Evolutionary conservation across 92 coral and sea anemone genomes (phyloP).

Genomic region (Palythoa heliodiscus): DNA sequence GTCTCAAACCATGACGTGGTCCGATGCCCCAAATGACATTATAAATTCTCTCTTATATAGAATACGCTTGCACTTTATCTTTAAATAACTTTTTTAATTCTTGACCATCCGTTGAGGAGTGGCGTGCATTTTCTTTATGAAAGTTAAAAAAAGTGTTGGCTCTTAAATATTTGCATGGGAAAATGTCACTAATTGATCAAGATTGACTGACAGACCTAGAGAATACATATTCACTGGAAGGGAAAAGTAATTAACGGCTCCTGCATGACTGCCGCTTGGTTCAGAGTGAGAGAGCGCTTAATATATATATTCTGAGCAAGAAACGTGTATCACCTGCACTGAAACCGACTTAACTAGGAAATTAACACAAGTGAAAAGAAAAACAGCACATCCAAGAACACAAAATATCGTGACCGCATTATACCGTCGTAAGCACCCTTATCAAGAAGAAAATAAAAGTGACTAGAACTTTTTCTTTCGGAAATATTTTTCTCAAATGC

Average conservation of each 20-base stretch:
- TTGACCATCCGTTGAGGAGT: slow-evolving; percentile 12
- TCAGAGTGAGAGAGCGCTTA: neutral
- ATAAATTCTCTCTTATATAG: neutral
- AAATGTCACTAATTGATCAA: slow-evolving; percentile 20
- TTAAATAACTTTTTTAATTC: neutral
- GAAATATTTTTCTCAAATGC: neutral
- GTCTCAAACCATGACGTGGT: neutral
- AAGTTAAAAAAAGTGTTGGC: neutral
- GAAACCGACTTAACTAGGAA: too few species aligned
- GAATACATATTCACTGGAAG: slow-evolving; percentile 4
- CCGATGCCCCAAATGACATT: too few species aligned
- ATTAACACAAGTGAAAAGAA: too few species aligned
- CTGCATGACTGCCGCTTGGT: neutral
- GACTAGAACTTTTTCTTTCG: neutral
- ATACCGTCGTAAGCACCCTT: too few species aligned
- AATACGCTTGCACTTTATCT: neutral
- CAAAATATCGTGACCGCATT: too few species aligned
- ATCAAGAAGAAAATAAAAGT: neutral
- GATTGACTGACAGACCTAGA: slow-evolving; percentile 27
- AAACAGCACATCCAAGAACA: too few species aligned
- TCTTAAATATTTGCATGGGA: slow-evolving; percentile 2
- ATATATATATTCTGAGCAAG: neutral
- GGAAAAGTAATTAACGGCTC: slow-evolving; percentile 20
- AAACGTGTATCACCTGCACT: too few species aligned
- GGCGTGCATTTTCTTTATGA: neutral